Evolutionary conservation across 2,797 vertebrate species (phyloP), one percentile per base, ranked within the genome.

Genomic region (Argentina silus): DNA sequence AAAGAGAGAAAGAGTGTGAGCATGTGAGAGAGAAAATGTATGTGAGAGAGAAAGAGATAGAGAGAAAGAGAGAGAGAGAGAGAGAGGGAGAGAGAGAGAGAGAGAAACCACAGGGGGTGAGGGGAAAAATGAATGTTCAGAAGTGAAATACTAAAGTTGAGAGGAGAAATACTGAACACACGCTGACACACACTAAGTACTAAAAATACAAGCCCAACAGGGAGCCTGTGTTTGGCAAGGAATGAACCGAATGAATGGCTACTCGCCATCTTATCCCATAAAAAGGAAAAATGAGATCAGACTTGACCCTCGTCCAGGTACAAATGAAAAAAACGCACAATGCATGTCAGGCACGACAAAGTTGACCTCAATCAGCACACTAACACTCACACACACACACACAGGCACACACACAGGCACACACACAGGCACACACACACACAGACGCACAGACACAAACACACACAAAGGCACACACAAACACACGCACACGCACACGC

Each of bases 131-230:
- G 63, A n/a, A 23, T 66, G 10, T 21, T 14, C 73, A 61, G 66
- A 56, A 68, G 69, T 68, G 51, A 71, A n/a, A 66, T 67, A 81
- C 60, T 75, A 61, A 50, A 36, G 27, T 36, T 36, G 27, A 36
- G 27, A 36, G 27, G 61, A 81, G 65, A 50, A 68, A 43, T 44
- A 57, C 56, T 51, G 63, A 77, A 70, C 60, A 83, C 69, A 83
- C 57, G 68, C 71, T 74, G 21, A 21, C 3, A 27, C 43, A 1
- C 2, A 56, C 75, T n/a, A n/a, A n/a, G n/a, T n/a, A n/a, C 82
- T 86, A 84, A 86, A 76, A 85, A 87, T 84, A 86, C 80, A 36
- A 36, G 27, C 1, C 27, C 27, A 81, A 70, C 36, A 48, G 69
- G 70, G 72, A 51, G 62, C 59, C 79, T 69, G 73, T 27, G 78